phyloP scores from a whole-genome alignment of 2,797 vertebrate genomes.

The Ambastaia sidthimunki region DNA sequence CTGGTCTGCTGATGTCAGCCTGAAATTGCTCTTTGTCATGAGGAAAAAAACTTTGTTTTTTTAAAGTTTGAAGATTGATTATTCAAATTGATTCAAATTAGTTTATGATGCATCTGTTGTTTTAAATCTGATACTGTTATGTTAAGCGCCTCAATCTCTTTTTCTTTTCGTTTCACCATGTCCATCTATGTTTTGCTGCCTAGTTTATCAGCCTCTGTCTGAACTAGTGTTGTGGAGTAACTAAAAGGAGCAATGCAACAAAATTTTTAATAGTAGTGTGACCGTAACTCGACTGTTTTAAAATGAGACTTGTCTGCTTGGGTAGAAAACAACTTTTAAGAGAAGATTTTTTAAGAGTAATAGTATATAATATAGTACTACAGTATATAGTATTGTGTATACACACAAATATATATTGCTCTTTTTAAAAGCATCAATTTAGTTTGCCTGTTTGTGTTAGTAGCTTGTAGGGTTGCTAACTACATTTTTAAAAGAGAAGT shows the following conservation, averaged over 20 bases:
- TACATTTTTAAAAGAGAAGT: not conserved
- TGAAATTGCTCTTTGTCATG: conserved; percentile 3
- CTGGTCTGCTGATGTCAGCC: conserved; percentile 42
- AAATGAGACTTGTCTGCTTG: not conserved
- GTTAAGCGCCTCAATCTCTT: not conserved
- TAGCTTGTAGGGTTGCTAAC: conserved; percentile 1
- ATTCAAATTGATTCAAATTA: not conserved
- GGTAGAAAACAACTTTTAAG: not conserved
- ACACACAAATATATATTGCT: not conserved
- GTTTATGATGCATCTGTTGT: conserved; percentile 10
- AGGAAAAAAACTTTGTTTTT: conserved; percentile 1
- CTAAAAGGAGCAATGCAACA: conserved; percentile 8
- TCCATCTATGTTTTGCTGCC: not conserved
- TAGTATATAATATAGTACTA: not conserved
- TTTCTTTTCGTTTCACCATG: not conserved
- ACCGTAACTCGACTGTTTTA: not conserved
- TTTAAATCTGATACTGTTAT: not conserved
- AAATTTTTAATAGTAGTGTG: not conserved
- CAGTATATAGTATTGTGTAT: not conserved
- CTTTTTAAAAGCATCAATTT: not conserved
- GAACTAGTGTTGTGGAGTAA: not conserved
- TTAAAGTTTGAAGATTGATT: not conserved
- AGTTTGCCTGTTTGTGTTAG: not conserved
- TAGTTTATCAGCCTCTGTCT: not conserved
- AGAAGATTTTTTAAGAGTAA: not conserved